A percentile compares a stretch with the other conserved stretches of the same genome.
Evolutionary conservation across 2,888 invertebrate species (phyloP).

Genomic region (Polymixis lichenea): DNA sequence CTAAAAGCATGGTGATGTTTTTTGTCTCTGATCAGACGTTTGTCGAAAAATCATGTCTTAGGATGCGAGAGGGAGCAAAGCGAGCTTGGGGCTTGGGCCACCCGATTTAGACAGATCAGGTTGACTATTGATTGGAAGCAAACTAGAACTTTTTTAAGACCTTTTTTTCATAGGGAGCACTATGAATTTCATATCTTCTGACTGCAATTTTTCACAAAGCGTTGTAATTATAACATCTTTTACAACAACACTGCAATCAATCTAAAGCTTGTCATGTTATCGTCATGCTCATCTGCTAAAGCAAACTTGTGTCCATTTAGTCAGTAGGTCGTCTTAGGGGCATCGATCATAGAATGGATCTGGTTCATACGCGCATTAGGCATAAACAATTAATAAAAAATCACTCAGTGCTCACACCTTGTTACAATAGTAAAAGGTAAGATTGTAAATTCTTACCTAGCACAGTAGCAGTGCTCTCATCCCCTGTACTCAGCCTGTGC

Average conservation of each 20-base stretch:
- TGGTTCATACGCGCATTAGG: not conserved
- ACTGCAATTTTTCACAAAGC: not conserved
- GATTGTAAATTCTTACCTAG: conserved; percentile 75
- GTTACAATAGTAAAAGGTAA: not conserved
- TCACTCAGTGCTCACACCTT: not conserved
- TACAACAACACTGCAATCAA: not conserved
- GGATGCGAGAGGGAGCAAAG: no score
- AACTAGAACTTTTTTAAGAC: no score
- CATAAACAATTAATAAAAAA: not conserved
- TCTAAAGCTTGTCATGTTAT: not conserved
- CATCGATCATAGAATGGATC: not conserved
- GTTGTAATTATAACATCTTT: not conserved
- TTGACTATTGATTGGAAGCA: no score
- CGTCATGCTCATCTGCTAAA: not conserved
- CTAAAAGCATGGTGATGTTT: no score
- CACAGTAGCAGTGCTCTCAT: conserved; percentile 84
- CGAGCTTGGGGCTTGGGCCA: no score
- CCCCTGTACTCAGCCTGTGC: conserved; percentile 83
- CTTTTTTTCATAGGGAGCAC: no score
- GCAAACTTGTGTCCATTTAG: not conserved
- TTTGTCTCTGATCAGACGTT: no score
- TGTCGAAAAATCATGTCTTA: no score
- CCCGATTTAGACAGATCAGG: no score
- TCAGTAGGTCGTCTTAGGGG: no score
- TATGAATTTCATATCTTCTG: no score